Conservation (phyloP, 53 echinoderm and acorn worm species). For the Holothuria scabra region DNA sequence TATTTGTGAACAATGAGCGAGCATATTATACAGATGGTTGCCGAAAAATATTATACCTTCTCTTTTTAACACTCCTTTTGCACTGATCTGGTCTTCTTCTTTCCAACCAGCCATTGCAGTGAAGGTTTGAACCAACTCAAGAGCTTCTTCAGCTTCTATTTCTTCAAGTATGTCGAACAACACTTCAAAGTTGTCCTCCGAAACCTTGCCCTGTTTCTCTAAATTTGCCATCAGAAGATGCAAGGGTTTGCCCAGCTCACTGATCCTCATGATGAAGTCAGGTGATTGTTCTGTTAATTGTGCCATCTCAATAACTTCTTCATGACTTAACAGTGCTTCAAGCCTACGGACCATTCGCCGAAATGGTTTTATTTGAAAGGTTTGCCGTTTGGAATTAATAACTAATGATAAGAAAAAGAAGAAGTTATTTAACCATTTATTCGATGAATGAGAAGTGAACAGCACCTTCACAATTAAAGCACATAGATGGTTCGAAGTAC, state of each 20-base stretch:
- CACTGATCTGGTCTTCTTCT: too few species aligned
- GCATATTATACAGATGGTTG: too few species aligned
- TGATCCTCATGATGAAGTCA: not conserved
- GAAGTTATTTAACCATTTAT: too few species aligned
- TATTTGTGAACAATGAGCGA: too few species aligned
- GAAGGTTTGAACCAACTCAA: not conserved
- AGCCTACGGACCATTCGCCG: not conserved
- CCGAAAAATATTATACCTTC: too few species aligned
- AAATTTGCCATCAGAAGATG: not conserved
- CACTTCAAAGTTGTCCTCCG: not conserved
- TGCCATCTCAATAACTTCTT: not conserved
- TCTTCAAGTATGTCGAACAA: not conserved
- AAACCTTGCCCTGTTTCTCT: not conserved
- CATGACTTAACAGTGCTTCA: not conserved
- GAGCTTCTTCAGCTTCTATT: not conserved
- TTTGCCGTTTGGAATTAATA: too few species aligned
- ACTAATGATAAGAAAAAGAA: too few species aligned
- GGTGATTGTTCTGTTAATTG: constrained; percentile 20
- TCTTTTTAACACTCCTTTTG: too few species aligned
- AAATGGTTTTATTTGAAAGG: constrained; percentile 14
- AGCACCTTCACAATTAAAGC: too few species aligned
- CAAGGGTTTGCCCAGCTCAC: not conserved
- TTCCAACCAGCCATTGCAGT: too few species aligned
- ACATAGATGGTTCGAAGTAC: too few species aligned
- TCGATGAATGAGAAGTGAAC: too few species aligned